A percentile compares a stretch with the other conserved stretches of the same genome.
These are phyloP conservation scores for Cylloceria caligata DNA, from an alignment of 2,888 invertebrate species.

Conservation along the genomic window DNA sequence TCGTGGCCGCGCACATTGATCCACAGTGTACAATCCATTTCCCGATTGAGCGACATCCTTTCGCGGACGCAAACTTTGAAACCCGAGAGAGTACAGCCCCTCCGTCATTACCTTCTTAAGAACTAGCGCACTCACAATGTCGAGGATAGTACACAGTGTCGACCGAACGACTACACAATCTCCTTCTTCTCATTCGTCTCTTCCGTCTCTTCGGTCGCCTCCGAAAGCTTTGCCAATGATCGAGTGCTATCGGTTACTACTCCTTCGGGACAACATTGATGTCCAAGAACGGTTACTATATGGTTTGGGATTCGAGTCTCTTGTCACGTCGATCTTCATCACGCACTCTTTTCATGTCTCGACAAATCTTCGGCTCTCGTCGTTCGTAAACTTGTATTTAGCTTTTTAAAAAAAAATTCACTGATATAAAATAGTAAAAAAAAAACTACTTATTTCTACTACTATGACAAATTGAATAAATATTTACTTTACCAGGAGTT, in stretches of 20 bases:
- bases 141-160: slow-evolving; percentile 5
- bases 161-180: not conserved
- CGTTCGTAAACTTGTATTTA: no score
- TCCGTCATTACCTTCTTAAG: slow-evolving; percentile 51
- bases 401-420: no score
- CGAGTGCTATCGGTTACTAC: slow-evolving; percentile 40
- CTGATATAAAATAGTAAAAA: no score
- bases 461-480: no score
- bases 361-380: no score
- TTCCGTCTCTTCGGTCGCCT: not conserved
- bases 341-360: no score
- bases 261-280: slow-evolving; percentile 3
- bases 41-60: slow-evolving; percentile 60
- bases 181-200: not conserved
- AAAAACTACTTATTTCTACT: no score
- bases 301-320: not conserved
- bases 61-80: slow-evolving; percentile 59
- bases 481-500: no score
- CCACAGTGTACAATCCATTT: slow-evolving; percentile 61
- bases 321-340: not conserved
- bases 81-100: slow-evolving; percentile 49
- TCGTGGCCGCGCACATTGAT: slow-evolving; percentile 33
- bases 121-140: not conserved
- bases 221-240: slow-evolving; percentile 45
- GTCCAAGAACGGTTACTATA: slow-evolving; percentile 1